Evolutionary conservation across 2,888 invertebrate species (phyloP).

Genomic region (Malacosoma neustria): DNA sequence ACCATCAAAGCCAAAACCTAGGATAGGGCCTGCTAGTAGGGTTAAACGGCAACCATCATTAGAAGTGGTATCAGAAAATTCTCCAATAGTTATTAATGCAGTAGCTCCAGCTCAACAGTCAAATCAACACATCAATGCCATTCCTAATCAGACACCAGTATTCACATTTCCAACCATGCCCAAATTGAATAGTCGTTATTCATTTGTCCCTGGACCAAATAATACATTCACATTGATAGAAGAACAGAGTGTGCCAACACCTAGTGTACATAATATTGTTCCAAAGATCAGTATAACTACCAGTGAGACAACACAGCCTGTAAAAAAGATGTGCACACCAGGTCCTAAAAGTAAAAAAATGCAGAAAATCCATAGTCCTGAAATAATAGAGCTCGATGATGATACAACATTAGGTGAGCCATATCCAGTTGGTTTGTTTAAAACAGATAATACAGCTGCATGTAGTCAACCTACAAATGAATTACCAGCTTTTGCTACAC

Average conservation of each 20-base stretch:
- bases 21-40: constrained; percentile 58
- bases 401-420: constrained; percentile 22
- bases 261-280: constrained; percentile 5
- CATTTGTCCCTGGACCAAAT: constrained; percentile 56
- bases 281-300: constrained; percentile 2
- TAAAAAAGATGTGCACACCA: neutral
- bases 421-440: constrained; percentile 61
- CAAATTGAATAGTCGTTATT: constrained; percentile 45
- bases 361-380: constrained; percentile 10
- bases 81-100: constrained; percentile 8
- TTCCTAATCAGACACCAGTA: constrained; percentile 17
- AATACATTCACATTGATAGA: constrained; percentile 53
- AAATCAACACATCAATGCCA: too few species aligned
- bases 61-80: constrained; percentile 9
- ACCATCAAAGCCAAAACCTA: constrained; percentile 29
- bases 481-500: constrained; percentile 36
- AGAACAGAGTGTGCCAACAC: constrained; percentile 19
- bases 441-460: constrained; percentile 30
- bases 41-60: constrained; percentile 22
- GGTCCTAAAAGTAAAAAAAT: constrained; percentile 8
- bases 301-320: neutral
- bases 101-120: constrained; percentile 14
- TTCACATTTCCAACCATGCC: constrained; percentile 36
- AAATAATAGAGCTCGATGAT: constrained; percentile 26
- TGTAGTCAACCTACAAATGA: constrained; percentile 13